Evolutionary conservation across 2,888 invertebrate genomes (phyloP), one percentile per base, ranked within the genome.

Genomic region (Ophion obscuratus): DNA sequence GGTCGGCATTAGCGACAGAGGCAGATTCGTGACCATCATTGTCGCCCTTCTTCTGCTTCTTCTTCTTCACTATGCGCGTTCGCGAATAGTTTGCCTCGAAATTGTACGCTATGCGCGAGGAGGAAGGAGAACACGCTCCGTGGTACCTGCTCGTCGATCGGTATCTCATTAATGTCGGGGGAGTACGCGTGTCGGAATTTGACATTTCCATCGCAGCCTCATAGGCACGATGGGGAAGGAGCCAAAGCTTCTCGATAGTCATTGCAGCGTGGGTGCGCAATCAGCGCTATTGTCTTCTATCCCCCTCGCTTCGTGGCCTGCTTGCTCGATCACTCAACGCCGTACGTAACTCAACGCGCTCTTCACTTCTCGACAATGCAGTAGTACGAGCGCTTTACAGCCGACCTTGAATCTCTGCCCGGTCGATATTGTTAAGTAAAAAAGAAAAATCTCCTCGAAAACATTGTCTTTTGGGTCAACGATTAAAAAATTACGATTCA

Each of bases 221-320:
- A 40, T 24, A 47, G 36, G 20, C 57, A 36, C 70, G 53, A 40
- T 11, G 59, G 57, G n/a, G 59, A 62, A 14, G n/a, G 24, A 75
- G 67, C 62, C 31, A 57, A 68, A n/a, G 40, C n/a, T 20, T 53
- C 47, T 24, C 67, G 24, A 74, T 81, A 62, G 82, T 75, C 62
- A 68, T 79, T 76, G 64, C 59, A 40, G 59, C 36, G n/a, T 36
- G 20, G 47, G 10, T 53, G 20, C 40, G 78, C 82, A 88, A 88
- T 88, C 86, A 88, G 70, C 75, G 61, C 73, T 66, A 87, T 87
- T 87, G 86, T 88, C 81, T 83, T 68, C 74, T 66, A 53, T 40
- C 53, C 17, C 14, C 17, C 17, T 14, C 53, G 53, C 17, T 17
- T 53, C 17, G 3, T 5, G 14, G 14, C 40, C 17, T 40, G 64